Conservation (phyloP, 2,797 vertebrate species). For the Somateria mollissima region DNA sequence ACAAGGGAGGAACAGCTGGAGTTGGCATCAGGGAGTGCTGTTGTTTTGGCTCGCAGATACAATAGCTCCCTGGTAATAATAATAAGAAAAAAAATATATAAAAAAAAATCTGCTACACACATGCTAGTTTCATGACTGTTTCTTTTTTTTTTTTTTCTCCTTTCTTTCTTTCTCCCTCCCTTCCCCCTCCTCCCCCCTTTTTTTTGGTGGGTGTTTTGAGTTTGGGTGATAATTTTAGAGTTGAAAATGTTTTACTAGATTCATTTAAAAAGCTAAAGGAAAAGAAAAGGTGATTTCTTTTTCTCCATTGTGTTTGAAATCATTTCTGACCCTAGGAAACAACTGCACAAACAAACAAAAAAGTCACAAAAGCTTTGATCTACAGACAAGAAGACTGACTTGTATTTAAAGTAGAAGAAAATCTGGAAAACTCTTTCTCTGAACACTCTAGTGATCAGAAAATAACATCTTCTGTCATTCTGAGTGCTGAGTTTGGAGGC, state of each 20-base stretch:
- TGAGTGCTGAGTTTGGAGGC: not conserved
- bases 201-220: constrained; percentile 2
- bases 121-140: not conserved
- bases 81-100: not conserved
- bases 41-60: constrained; percentile 70
- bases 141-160: not conserved
- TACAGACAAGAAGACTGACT: constrained; percentile 11
- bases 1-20: constrained; percentile 69
- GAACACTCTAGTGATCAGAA: constrained; percentile 46
- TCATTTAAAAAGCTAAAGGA: constrained; percentile 19
- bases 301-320: constrained; percentile 21
- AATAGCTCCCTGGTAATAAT: constrained; percentile 45
- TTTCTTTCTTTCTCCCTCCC: not conserved
- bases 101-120: not conserved
- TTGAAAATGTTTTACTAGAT: not conserved
- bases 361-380: constrained; percentile 32
- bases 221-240: not conserved
- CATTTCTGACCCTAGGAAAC: constrained; percentile 49
- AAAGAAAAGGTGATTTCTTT: not conserved
- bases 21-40: constrained; percentile 45
- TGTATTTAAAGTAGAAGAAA: constrained; percentile 40
- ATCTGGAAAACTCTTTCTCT: constrained; percentile 21
- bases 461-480: constrained; percentile 18
- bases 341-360: not conserved
- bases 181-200: not conserved